A percentile compares a stretch with the other conserved stretches of the same genome.
Conservation (phyloP, 2,113 vertebrate species). For the Dromaius novaehollandiae region DNA sequence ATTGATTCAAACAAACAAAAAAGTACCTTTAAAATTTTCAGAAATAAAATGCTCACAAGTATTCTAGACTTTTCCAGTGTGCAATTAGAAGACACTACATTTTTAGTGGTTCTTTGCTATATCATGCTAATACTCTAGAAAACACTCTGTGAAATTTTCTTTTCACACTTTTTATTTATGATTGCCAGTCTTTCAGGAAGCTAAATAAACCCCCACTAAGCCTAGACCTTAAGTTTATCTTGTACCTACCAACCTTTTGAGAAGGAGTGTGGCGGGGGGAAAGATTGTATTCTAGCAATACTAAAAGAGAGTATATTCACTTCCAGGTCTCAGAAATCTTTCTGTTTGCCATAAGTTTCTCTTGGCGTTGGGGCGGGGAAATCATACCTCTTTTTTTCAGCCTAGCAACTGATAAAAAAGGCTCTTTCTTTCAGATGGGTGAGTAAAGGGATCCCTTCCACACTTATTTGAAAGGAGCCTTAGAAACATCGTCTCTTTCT, state of each 20-base stretch:
- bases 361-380: not conserved
- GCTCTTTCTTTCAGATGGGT: not conserved
- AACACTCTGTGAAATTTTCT: not conserved
- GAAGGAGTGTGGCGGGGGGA: too few relatives aligned
- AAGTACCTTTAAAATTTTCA: not conserved
- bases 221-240: not conserved
- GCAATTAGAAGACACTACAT: not conserved
- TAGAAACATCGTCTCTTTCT: not conserved
- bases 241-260: not conserved
- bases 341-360: not conserved
- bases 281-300: not conserved
- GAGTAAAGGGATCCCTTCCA: not conserved
- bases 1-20: slow-evolving; percentile 46
- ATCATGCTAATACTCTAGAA: not conserved
- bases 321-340: not conserved
- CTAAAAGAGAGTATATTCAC: not conserved
- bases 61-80: not conserved
- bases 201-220: not conserved
- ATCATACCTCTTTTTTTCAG: not conserved
- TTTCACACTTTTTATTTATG: not conserved
- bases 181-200: not conserved
- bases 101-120: not conserved
- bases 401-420: not conserved
- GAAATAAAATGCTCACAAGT: not conserved
- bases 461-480: not conserved